Evolutionary conservation across 92 coral and sea anemone genomes (phyloP), one percentile per base, ranked within the genome.

Genomic region (Epizoanthus stellaris): DNA sequence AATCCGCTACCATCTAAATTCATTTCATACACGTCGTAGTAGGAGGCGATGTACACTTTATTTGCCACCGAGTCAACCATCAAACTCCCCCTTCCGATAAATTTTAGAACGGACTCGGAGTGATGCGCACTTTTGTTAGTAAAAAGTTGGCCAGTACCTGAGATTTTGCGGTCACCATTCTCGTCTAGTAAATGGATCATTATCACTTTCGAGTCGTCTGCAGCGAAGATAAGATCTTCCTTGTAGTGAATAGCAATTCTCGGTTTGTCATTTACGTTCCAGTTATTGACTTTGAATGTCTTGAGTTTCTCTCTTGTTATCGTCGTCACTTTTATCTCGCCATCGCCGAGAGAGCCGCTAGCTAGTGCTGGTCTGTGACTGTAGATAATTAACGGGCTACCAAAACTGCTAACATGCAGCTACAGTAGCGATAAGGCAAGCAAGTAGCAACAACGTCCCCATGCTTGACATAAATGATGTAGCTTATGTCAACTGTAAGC

Each of bases 81-180:
- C 57, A 56, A 61, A 8, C 20, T 14, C 20, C 13, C 6, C 4
- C 14, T 40, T n/a, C 12, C 23, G 15, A 4, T 5, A 30, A 30
- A 2, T 30, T 30, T 30, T 30, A 85, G 19, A 8, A 34, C 49
- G 61, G 80, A 52, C 70, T 85, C 88, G n/a, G 63, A 76, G 11
- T 85, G 83, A 39, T 66, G 56, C 19, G 88, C 88, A 6, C 34
- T 75, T 6, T 52, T 42, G 63, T 75, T 58, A n/a, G 54, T 38
- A 38, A 85, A 85, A 10, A 85, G 74, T 62, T 85, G 85, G 7
- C 88, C 88, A 14, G 70, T 85, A 6, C 88, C 88, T 0, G 88
- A 85, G 43, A 85, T 74, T 47, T 61, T 71, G 38, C 88, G 81
- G 12, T 59, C 75, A 14, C 88, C 88, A 3, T 75, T 54, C 30